phyloP scores from a whole-genome alignment of 2,888 invertebrate genomes.

The Agrilus mali region DNA sequence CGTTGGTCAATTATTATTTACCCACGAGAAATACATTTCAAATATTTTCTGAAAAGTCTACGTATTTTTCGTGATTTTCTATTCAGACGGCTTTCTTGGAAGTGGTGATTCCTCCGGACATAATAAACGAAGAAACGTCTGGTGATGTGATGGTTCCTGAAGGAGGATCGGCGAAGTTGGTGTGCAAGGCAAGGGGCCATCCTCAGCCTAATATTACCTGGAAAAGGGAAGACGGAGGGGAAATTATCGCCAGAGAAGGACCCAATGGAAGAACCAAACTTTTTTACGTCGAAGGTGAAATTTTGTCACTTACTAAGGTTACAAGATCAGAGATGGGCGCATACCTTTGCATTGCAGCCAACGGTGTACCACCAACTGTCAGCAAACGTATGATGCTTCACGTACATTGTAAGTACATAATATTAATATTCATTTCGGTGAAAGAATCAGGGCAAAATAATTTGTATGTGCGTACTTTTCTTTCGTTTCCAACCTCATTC shows the following conservation, averaged over 20 bases:
- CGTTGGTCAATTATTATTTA: no score
- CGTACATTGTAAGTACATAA: slow-evolving; percentile 70
- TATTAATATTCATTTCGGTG: no score
- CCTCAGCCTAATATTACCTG: slow-evolving; percentile 77
- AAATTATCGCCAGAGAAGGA: slow-evolving; percentile 65
- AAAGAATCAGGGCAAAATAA: no score
- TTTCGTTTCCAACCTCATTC: no score
- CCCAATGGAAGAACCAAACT: slow-evolving; percentile 64
- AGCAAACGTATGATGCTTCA: slow-evolving; percentile 85
- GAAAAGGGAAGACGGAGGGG: slow-evolving; percentile 76
- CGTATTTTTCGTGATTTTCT: slow-evolving; percentile 5
- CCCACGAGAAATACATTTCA: no score
- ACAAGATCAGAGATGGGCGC: slow-evolving; percentile 84
- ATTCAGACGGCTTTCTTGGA: slow-evolving; percentile 67
- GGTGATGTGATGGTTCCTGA: slow-evolving; percentile 93
- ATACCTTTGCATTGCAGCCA: slow-evolving; percentile 79
- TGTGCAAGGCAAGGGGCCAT: slow-evolving; percentile 75
- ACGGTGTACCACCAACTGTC: slow-evolving; percentile 78
- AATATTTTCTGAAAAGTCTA: no score
- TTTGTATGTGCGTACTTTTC: no score
- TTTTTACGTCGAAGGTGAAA: slow-evolving; percentile 62
- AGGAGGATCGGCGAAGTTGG: slow-evolving; percentile 75
- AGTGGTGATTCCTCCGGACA: slow-evolving; percentile 85
- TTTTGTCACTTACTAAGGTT: slow-evolving; percentile 70
- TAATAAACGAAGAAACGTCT: slow-evolving; percentile 79